phyloP scores from a whole-genome alignment of 37 sponge, comb jelly and placozoan species.

The Halisarca cf. caerulea region DNA sequence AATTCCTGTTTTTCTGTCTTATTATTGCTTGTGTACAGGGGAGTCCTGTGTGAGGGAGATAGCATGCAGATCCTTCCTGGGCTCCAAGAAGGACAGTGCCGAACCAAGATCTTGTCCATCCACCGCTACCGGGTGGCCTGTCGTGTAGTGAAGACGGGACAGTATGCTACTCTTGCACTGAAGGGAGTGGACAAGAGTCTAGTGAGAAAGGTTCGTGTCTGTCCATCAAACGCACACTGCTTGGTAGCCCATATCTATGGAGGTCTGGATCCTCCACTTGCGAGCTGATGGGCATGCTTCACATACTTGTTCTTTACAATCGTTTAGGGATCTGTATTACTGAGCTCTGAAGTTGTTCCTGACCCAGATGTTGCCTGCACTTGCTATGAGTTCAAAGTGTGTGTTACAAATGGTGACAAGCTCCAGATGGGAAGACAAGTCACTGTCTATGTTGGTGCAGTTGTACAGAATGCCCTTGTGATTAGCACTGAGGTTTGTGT shows the following conservation, averaged over 20 bases:
- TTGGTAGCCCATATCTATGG: too few relatives aligned
- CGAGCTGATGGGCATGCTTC: not conserved
- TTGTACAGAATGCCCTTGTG: conserved; percentile 81
- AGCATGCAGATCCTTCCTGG: conserved; percentile 74
- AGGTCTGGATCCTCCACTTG: too few relatives aligned
- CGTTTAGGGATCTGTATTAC: conserved; percentile 80
- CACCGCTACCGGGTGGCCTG: conserved; percentile 87
- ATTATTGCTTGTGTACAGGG: too few relatives aligned
- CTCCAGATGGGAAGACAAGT: conserved; percentile 71
- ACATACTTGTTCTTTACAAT: not conserved
- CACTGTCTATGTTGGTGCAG: conserved; percentile 73
- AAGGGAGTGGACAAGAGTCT: conserved; percentile 48
- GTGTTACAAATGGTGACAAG: conserved; percentile 45
- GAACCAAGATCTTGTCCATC: conserved; percentile 70
- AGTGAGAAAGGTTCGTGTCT: conserved; percentile 82
- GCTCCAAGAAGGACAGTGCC: conserved; percentile 45
- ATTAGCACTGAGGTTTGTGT: conserved; percentile 33
- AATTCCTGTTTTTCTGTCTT: too few relatives aligned
- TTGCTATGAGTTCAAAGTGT: conserved; percentile 81
- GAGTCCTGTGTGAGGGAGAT: conserved; percentile 84
- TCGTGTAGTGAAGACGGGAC: conserved; percentile 84
- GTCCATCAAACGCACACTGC: too few relatives aligned
- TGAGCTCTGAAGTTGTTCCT: conserved; percentile 29
- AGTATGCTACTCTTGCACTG: conserved; percentile 87
- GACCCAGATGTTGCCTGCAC: conserved; percentile 34